Base-by-base conservation (phyloP, 1,140 invertebrate genomes). In the Cephus cinctus region DNA sequence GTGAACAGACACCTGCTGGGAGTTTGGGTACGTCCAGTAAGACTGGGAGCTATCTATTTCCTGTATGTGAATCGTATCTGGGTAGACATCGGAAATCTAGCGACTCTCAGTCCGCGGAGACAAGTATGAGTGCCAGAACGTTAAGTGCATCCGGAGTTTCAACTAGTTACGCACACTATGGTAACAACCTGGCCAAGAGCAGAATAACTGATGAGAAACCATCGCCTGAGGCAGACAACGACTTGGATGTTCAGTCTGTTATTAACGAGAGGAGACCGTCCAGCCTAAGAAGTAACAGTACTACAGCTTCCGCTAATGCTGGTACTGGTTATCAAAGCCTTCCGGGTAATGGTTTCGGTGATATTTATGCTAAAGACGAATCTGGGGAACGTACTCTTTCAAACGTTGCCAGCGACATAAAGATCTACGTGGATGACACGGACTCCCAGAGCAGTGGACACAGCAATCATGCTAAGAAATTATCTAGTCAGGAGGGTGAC, bases 201-300 rank as follows among this genome's bases (percentile, higher is more conserved):
- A n/a, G n/a, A n/a, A n/a, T n/a, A n/a, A n/a, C n/a, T n/a, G n/a
- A n/a, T n/a, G n/a, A n/a, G n/a, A n/a, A n/a, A n/a, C 45, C 47
- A n/a, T 45, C 50, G 5, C 39, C 49, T 11, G 30, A 49, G 39
- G 51, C 31, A 23, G 34, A 4, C 4, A 60, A 67, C n/a, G 63
- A 69, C 22, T 41, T 73, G 11, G 71, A 76, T 42, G 73, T 76
- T 22, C 74, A 75, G 31, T 75, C 73, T 0, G 51, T 76, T 11
- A 76, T 76, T 8, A 76, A 75, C 47, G 73, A 76, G 52, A 61
- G 71, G 39, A 66, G 71, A 39, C 73, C 71, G 36, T 67, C 69
- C 43, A 74, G 63, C 27, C 30, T 75, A 16, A 73, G 63, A 23
- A 52, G 57, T 20, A 41, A 14, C 20, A n/a, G n/a, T n/a, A n/a